phyloP scores from a whole-genome alignment of 2,888 invertebrate species.

The Iphiclides podalirius region DNA sequence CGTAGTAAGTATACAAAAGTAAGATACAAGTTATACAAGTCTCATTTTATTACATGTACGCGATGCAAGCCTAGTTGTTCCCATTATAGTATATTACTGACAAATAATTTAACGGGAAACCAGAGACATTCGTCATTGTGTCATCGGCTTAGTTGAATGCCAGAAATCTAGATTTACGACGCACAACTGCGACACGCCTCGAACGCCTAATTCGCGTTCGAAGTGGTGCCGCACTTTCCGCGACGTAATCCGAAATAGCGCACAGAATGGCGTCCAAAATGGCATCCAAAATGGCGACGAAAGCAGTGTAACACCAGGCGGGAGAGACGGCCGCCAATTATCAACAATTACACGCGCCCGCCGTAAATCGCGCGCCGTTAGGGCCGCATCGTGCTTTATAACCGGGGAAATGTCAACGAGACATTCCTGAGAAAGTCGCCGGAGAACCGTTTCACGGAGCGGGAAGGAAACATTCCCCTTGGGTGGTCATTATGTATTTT shows the following conservation, averaged over 20 bases:
- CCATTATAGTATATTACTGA: too few species aligned
- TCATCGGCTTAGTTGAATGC: background rate
- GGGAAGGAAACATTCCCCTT: too few species aligned
- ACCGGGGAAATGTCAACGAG: conserved; percentile 22
- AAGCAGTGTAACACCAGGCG: conserved; percentile 24
- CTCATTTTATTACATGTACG: too few species aligned
- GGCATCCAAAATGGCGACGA: conserved; percentile 21
- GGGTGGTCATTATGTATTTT: too few species aligned
- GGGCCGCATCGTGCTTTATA: conserved; percentile 22
- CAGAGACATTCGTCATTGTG: background rate
- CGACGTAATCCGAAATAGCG: conserved; percentile 19
- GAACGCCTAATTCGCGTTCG: conserved; percentile 4
- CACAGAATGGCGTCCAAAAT: conserved; percentile 17
- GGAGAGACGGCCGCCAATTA: conserved; percentile 28
- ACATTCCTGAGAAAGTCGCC: conserved; percentile 22
- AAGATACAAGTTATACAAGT: too few species aligned
- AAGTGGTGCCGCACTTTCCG: conserved; percentile 16
- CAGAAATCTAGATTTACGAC: background rate
- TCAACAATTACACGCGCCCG: conserved; percentile 22
- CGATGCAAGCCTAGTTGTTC: too few species aligned
- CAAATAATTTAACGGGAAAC: too few species aligned
- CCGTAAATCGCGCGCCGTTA: conserved; percentile 20
- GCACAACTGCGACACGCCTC: background rate
- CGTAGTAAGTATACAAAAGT: too few species aligned
- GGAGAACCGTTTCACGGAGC: conserved; percentile 1